A percentile compares a stretch with the other conserved stretches of the same genome.
Evolutionary conservation across 2,888 invertebrate species (phyloP).

Genomic region (Diaperis boleti): DNA sequence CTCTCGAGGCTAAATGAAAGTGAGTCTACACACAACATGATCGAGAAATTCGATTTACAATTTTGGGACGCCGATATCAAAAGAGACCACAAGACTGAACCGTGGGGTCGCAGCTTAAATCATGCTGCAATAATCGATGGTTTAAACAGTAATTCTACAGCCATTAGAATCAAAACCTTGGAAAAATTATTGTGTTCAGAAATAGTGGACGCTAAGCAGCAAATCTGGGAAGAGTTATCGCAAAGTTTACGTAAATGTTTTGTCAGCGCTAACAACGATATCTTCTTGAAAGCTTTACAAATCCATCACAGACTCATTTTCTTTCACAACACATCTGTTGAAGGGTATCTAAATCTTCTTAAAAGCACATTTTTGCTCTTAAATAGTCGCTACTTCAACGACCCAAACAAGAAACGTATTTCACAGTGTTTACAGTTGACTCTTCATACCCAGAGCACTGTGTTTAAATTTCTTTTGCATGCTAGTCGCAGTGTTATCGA

Average conservation of each 20-base stretch:
- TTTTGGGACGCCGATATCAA: slow-evolving; percentile 38
- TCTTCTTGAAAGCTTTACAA: slow-evolving; percentile 46
- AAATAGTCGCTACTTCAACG: slow-evolving; percentile 37
- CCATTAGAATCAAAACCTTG: slow-evolving; percentile 31
- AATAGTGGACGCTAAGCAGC: slow-evolving; percentile 47
- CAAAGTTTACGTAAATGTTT: slow-evolving; percentile 47
- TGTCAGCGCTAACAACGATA: slow-evolving; percentile 40
- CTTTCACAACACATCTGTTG: slow-evolving; percentile 40
- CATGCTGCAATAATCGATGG: slow-evolving; percentile 26
- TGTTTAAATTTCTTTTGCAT: slow-evolving; percentile 41
- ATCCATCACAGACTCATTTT: slow-evolving; percentile 47
- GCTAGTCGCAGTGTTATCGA: slow-evolving; percentile 44
- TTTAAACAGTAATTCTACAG: slow-evolving; percentile 32
- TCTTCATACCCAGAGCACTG: slow-evolving; percentile 38
- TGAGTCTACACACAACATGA: slow-evolving; percentile 26
- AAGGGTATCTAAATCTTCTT: slow-evolving; percentile 48
- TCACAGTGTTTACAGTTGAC: slow-evolving; percentile 39
- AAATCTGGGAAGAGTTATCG: slow-evolving; percentile 45
- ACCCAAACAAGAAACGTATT: slow-evolving; percentile 36
- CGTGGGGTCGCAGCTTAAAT: slow-evolving; percentile 17
- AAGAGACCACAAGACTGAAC: background rate
- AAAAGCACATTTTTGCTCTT: slow-evolving; percentile 38
- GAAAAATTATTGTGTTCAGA: slow-evolving; percentile 39
- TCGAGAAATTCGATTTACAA: slow-evolving; percentile 38
- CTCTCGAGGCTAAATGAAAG: slow-evolving; percentile 21